Evolutionary conservation across 2,888 invertebrate species (phyloP).

Genomic region (Gymnosoma rotundatum): DNA sequence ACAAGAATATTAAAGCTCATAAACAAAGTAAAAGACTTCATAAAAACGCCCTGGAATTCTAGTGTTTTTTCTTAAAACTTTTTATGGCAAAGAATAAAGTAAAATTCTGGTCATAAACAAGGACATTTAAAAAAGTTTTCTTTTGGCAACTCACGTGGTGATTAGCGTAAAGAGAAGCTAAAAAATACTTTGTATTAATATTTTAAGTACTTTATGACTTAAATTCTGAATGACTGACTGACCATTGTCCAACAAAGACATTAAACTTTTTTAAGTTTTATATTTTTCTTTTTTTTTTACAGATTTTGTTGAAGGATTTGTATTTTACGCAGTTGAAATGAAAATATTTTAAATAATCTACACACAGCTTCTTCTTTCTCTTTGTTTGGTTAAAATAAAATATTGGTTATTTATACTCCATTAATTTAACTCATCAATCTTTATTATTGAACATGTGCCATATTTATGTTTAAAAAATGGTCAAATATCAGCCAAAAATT

Average conservation of each 20-base stretch:
- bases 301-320: constrained; percentile 41
- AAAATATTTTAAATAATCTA: constrained; percentile 42
- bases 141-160: constrained; percentile 55
- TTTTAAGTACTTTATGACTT: constrained; percentile 63
- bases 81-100: constrained; percentile 20
- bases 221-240: constrained; percentile 47
- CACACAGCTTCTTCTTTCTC: constrained; percentile 2
- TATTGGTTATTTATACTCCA: constrained; percentile 63
- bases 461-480: constrained; percentile 66
- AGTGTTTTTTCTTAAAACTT: background rate
- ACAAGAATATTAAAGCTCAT: constrained; percentile 31
- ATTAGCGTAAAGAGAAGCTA: constrained; percentile 47
- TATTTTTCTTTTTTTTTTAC: constrained; percentile 45
- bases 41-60: constrained; percentile 55
- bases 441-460: constrained; percentile 68
- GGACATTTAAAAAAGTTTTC: constrained; percentile 44
- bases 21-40: constrained; percentile 68
- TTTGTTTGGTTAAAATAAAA: constrained; percentile 36
- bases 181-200: constrained; percentile 65
- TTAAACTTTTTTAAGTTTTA: constrained; percentile 43
- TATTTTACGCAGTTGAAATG: constrained; percentile 57
- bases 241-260: constrained; percentile 61
- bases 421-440: constrained; percentile 69
- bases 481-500: constrained; percentile 59
- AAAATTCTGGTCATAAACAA: constrained; percentile 55